Conservation (phyloP, 2,797 vertebrate species). For the Hozukius guyotensis region DNA sequence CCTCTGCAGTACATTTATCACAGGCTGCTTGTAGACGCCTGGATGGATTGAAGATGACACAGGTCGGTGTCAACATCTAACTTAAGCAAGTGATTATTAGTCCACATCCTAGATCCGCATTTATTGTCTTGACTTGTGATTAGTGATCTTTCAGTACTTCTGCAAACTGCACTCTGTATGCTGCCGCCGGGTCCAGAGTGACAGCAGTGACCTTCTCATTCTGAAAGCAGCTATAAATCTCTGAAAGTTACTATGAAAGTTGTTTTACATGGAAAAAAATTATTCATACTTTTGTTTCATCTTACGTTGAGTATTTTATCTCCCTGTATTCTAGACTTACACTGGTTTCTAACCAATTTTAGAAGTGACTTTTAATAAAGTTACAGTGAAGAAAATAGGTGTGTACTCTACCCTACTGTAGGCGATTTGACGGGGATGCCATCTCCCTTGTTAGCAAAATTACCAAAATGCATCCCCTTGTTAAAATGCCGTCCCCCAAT, state of each 20-base stretch:
- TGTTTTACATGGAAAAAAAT: neutral
- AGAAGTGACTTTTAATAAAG: neutral
- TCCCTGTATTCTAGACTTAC: neutral
- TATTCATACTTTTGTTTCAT: neutral
- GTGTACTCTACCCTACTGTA: neutral
- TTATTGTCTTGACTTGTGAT: neutral
- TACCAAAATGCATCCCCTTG: neutral
- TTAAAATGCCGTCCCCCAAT: no score
- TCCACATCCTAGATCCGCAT: neutral
- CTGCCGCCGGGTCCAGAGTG: neutral
- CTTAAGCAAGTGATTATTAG: neutral
- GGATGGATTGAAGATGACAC: neutral
- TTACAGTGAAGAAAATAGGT: neutral
- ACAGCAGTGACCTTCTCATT: slow-evolving; percentile 3
- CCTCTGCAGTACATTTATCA: slow-evolving; percentile 14
- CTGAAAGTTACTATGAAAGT: neutral
- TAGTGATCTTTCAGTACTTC: neutral
- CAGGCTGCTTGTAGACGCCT: neutral
- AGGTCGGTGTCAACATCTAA: neutral
- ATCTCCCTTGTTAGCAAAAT: neutral
- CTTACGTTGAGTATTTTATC: neutral
- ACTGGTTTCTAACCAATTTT: neutral
- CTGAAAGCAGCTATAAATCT: slow-evolving; percentile 20
- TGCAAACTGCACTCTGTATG: neutral
- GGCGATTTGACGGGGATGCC: neutral